Evolutionary conservation across 1,140 invertebrate species (phyloP), one percentile per base, ranked within the genome.

Genomic region (Idris sp.): DNA sequence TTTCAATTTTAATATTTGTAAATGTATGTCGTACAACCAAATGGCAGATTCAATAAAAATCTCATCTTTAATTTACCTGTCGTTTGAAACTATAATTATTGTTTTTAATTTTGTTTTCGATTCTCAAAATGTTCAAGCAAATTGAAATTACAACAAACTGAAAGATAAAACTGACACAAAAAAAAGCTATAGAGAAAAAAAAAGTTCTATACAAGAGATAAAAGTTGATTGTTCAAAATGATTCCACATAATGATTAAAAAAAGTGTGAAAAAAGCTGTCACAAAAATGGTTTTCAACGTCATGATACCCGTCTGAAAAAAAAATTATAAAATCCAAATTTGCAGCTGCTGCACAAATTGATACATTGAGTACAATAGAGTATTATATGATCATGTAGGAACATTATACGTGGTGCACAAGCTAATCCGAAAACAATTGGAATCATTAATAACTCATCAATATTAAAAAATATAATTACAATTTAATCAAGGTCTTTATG

Each of bases 381-480:
- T 41, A 59, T 59, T 64, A 31, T 56, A 22, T 26, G 38, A 56
- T 41, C 26, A 53, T 26, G 22, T 13, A 10, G 15, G 14, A 43
- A 14, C 10, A 43, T 43, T 56, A 38, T 56, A 31, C 16, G 9
- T 22, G 13, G 36, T 18, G 22, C 33, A 15, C 26, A 25, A 31
- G 40, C 53, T 58, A 58, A 58, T 58, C 53, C 35, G 22, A n/a
- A 33, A 58, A 43, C 53, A 58, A 58, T 22, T 58, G 53, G 13
- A 31, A 58, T 31, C 53, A 58, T 58, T 16, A 22, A 58, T 58
- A 58, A 44, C 53, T 58, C 43, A 58, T 58, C 53, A 44, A 58
- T 58, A 58, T 16, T 44, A n/a, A n/a, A n/a, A n/a, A n/a, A n/a
- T n/a, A n/a, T n/a, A n/a, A n/a, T n/a, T n/a, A n/a, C n/a, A n/a